These are phyloP conservation scores for Hypomecis atomaria DNA, from an alignment of 2,888 invertebrate species.

Conservation along the genomic window DNA sequence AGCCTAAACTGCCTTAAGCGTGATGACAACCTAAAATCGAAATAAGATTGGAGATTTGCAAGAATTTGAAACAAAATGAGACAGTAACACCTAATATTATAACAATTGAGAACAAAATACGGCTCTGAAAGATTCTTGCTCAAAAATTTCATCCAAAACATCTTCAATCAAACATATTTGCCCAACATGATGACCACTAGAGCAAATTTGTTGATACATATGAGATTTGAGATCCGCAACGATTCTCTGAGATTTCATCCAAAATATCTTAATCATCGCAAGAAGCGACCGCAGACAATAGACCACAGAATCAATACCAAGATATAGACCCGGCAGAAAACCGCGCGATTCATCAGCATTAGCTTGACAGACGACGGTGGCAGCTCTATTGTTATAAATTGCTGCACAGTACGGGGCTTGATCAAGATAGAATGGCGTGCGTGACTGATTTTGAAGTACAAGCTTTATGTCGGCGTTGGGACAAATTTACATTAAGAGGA, in stretches of 20 bases:
- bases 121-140: no score
- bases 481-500: neutral
- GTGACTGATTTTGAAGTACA: slow-evolving; percentile 18
- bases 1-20: no score
- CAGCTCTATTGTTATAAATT: slow-evolving; percentile 42
- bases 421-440: slow-evolving; percentile 33
- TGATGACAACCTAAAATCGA: no score
- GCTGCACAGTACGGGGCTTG: slow-evolving; percentile 23
- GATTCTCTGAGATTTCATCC: neutral
- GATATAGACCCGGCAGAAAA: slow-evolving; percentile 29
- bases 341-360: slow-evolving; percentile 41
- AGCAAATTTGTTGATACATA: neutral
- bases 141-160: no score
- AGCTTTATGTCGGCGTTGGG: neutral
- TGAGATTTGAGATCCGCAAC: neutral
- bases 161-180: no score
- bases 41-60: no score
- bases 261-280: slow-evolving; percentile 11
- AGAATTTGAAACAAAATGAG: no score
- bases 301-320: slow-evolving; percentile 28
- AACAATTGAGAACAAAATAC: no score
- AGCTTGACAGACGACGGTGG: slow-evolving; percentile 32
- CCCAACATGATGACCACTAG: no score
- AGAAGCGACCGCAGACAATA: slow-evolving; percentile 14
- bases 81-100: no score